Evolutionary conservation across 2,888 invertebrate species (phyloP).

Genomic region (Heliconius hortense): DNA sequence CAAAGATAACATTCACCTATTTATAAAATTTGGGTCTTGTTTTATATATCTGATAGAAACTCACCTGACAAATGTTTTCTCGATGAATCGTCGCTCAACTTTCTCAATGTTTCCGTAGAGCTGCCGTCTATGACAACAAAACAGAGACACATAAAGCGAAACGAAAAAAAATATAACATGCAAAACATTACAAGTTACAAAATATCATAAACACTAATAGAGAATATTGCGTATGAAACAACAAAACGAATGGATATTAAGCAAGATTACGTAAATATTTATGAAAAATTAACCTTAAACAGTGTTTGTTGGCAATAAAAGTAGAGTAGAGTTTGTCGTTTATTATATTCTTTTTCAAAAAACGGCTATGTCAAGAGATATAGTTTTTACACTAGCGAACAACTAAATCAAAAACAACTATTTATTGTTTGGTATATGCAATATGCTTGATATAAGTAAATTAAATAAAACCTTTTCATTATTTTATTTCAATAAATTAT

Average conservation of each 20-base stretch:
- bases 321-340: slow-evolving; percentile 45
- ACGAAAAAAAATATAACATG: slow-evolving; percentile 62
- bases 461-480: background rate
- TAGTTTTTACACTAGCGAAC: background rate
- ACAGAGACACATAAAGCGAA: slow-evolving; percentile 77
- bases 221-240: slow-evolving; percentile 30
- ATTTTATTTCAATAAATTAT: background rate
- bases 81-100: slow-evolving; percentile 78
- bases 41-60: slow-evolving; percentile 45
- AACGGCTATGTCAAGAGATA: slow-evolving; percentile 42
- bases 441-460: background rate
- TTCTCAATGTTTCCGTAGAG: slow-evolving; percentile 74
- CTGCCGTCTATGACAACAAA: slow-evolving; percentile 81
- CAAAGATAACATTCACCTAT: slow-evolving; percentile 24
- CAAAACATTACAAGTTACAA: slow-evolving; percentile 49
- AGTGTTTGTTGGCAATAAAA: slow-evolving; percentile 49
- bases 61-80: slow-evolving; percentile 81
- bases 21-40: background rate
- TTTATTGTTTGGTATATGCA: background rate
- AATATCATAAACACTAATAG: slow-evolving; percentile 35
- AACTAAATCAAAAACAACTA: background rate
- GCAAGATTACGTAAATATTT: slow-evolving; percentile 41
- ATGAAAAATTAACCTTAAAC: slow-evolving; percentile 44
- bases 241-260: slow-evolving; percentile 39
- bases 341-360: slow-evolving; percentile 46